Evolutionary conservation across 2,888 invertebrate species (phyloP).

Genomic region (Caenorhabditis virilis): DNA sequence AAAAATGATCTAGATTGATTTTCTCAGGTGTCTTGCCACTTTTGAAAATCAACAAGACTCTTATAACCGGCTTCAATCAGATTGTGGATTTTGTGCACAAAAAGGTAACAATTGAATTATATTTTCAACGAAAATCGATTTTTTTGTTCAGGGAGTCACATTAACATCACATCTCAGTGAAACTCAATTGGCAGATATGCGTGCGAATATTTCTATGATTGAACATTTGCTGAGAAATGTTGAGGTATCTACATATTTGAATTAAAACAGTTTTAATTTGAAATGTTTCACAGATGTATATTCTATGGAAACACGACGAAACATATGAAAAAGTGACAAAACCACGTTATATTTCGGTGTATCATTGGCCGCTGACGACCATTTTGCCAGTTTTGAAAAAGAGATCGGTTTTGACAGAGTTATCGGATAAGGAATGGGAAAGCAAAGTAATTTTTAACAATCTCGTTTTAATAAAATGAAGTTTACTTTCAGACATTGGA

Average conservation of each 20-base stretch:
- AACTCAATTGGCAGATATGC: conserved; percentile 85
- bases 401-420: conserved; percentile 23
- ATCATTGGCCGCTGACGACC: conserved; percentile 86
- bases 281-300: conserved; percentile 83
- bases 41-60: conserved; percentile 85
- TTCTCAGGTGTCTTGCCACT: conserved; percentile 83
- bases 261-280: conserved; percentile 43
- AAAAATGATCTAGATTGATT: conserved; percentile 2
- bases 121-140: neutral
- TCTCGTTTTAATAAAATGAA: neutral
- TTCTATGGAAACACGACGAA: conserved; percentile 83
- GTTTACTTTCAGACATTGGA: conserved; percentile 45
- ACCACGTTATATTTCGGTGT: conserved; percentile 84
- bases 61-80: conserved; percentile 87
- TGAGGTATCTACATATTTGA: conserved; percentile 75
- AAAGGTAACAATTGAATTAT: conserved; percentile 73
- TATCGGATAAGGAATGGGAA: conserved; percentile 44
- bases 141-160: conserved; percentile 75
- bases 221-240: conserved; percentile 83
- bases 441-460: conserved; percentile 20
- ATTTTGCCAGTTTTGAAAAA: conserved; percentile 40
- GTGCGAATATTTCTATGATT: conserved; percentile 88
- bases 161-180: conserved; percentile 78
- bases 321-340: conserved; percentile 81
- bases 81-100: conserved; percentile 86